A percentile compares a stretch with the other conserved stretches of the same genome.
These are phyloP conservation scores for Rhinoptilus africanus DNA, from an alignment of 2,113 vertebrate species.

Conservation along the genomic window DNA sequence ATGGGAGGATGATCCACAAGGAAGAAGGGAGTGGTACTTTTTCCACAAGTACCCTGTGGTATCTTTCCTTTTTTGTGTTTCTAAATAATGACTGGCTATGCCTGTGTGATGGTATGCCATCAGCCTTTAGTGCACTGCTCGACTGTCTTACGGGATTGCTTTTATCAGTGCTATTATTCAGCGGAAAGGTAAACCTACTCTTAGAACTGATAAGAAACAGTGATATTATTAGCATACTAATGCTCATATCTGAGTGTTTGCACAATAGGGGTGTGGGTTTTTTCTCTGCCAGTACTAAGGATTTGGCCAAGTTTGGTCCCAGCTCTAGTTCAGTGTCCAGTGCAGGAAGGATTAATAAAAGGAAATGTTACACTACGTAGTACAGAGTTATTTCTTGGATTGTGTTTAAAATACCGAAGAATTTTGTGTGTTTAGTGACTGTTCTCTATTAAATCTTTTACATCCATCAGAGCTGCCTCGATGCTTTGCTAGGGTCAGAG, in stretches of 20 bases:
- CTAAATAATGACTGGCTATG: not conserved
- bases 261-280: fast-evolving
- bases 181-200: not conserved
- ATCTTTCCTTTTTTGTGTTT: not conserved
- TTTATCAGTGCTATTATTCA: not conserved
- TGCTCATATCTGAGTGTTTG: not conserved
- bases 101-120: not conserved
- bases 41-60: not conserved
- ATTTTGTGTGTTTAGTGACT: not conserved
- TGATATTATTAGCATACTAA: not conserved
- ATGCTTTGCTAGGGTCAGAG: not conserved
- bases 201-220: not conserved
- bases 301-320: not conserved
- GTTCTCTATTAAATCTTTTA: not conserved
- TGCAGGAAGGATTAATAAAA: not conserved
- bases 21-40: not conserved
- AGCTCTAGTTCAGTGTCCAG: not conserved
- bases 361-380: not conserved
- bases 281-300: not conserved
- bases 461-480: not conserved
- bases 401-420: not conserved
- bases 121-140: not conserved
- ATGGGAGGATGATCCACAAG: not conserved
- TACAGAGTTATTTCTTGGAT: not conserved
- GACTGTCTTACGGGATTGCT: not conserved